Evolutionary conservation across 2,113 vertebrate species (phyloP), one percentile per base, ranked within the genome.

Genomic region (Pseudolaguvia tuberculata): DNA sequence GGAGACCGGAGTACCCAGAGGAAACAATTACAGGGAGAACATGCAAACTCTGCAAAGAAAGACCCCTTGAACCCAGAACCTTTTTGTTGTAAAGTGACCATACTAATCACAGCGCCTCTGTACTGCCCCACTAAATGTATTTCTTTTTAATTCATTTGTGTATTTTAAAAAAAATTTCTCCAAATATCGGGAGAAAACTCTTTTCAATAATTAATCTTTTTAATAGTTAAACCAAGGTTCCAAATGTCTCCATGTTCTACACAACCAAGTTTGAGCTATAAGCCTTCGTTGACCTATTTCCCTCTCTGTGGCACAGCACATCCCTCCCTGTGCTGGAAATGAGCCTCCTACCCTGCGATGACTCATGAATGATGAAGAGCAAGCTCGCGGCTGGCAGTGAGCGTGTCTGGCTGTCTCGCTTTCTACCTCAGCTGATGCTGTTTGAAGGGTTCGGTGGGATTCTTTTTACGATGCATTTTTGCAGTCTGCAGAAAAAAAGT

Each of bases 251-350:
- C 20, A 52, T 50, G 59, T 57, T 47, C 47, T 61, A 47, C 56
- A 42, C 65, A 25, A 29, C 45, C 1, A 20, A 65, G 78, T 78
- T 59, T 59, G 65, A 45, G 71, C 65, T 65, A 53, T 77, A 81
- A 77, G 73, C 66, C 48, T 72, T 67, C 31, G 6, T 52, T 78
- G 75, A 81, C 76, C 79, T 61, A 75, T 81, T 81, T 78, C 67
- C 73, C 75, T 70, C 45, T 69, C 31, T 59, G 21, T 77, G 25
- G 27, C 27, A 57, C 74, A 72, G 66, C 58, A 59, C 20, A 23
- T 52, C 71, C 66, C 65, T 57, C 62, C 42, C 51, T 75, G 79
- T 59, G 3, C 67, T 77, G 65, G 62, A 42, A 57, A 62, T 27
- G 42, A 65, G 55, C 71, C 75, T 71, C 75, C 75, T 75, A 78